These are phyloP conservation scores for Palythoa grandiflora DNA, from an alignment of 92 coral and sea anemone genomes.

Conservation along the genomic window DNA sequence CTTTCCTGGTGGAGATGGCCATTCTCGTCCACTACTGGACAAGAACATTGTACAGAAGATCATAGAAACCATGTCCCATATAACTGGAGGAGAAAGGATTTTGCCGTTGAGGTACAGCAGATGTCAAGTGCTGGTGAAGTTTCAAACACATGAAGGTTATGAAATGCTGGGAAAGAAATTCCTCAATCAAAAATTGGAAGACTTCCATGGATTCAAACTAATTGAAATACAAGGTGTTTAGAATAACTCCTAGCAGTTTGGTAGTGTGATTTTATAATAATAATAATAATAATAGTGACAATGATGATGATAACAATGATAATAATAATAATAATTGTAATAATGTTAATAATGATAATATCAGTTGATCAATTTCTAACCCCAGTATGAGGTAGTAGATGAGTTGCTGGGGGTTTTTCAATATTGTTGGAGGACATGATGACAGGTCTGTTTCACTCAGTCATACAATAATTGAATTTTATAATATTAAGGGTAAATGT, in stretches of 20 bases:
- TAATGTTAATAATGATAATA: too few relatives aligned
- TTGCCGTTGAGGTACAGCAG: conserved; percentile 62
- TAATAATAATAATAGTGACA: too few relatives aligned
- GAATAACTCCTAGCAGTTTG: not conserved
- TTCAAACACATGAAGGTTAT: conserved; percentile 57
- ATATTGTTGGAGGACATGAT: too few relatives aligned
- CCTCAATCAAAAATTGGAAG: conserved; percentile 63
- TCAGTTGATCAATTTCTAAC: too few relatives aligned
- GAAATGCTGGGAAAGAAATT: conserved; percentile 76
- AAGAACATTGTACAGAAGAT: conserved; percentile 57
- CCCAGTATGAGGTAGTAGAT: too few relatives aligned
- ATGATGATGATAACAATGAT: too few relatives aligned
- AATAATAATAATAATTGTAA: too few relatives aligned
- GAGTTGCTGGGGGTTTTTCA: too few relatives aligned
- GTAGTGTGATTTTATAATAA: not conserved
- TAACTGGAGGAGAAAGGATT: conserved; percentile 61
- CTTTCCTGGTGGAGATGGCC: not conserved
- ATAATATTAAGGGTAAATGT: too few relatives aligned
- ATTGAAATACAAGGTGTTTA: conserved; percentile 77
- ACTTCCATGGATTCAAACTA: conserved; percentile 71
- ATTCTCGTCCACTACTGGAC: conserved; percentile 39
- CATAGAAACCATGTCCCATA: conserved; percentile 51
- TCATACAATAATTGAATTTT: too few relatives aligned
- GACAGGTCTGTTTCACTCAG: too few relatives aligned
- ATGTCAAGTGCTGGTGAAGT: conserved; percentile 68